Base-by-base conservation (phyloP, 2,113 vertebrate genomes). In the Promerops cafer region DNA sequence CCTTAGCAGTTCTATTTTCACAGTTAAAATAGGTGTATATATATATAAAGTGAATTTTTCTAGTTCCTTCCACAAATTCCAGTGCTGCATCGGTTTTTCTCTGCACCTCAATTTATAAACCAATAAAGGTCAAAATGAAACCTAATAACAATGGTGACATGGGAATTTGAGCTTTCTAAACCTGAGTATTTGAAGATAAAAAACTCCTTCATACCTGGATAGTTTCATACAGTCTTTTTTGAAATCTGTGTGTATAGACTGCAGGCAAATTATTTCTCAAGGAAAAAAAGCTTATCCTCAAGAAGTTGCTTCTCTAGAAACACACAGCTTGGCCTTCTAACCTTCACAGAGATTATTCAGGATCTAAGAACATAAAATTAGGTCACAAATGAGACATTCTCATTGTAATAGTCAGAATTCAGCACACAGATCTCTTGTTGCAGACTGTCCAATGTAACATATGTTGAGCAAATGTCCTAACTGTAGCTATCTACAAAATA, bases 391-490 rank as follows among this genome's bases (percentile, higher is more conserved):
- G 9, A 45, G 39, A 40, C 2, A 53, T 53, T 68, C 4, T 53
- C 5, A 22, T 9, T 60, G 10, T 47, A 66, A 53, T 39, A 53
- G 16, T 20, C 24, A 52, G 45, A 75, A 68, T 40, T 60, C 20
- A 68, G 30, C 16, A 26, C 1, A 5, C 30, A 60, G 26, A 47
- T 8, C 9, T 68, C 28, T 60, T 0, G 0, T 40, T 60, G 16
- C 13, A 53, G 47, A 16, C 20, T 40, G 16, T 52, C 35, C 12
- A 37, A 6, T 39, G 27, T 13, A 24, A 39, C 15, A 56, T 5
- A 45, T 3, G 2, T 50, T 72, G 27, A 20, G 11, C 21, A 72
- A 72, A 44, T 16, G 11, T 42, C 52, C 19, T 44, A 44, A 33
- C 18, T 28, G 22, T 37, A 66, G 28, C 27, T 33, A 11, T 35